A percentile compares a stretch with the other conserved stretches of the same genome.
phyloP scores from a whole-genome alignment of 2,888 invertebrate genomes.

The Ectemnius lituratus region DNA sequence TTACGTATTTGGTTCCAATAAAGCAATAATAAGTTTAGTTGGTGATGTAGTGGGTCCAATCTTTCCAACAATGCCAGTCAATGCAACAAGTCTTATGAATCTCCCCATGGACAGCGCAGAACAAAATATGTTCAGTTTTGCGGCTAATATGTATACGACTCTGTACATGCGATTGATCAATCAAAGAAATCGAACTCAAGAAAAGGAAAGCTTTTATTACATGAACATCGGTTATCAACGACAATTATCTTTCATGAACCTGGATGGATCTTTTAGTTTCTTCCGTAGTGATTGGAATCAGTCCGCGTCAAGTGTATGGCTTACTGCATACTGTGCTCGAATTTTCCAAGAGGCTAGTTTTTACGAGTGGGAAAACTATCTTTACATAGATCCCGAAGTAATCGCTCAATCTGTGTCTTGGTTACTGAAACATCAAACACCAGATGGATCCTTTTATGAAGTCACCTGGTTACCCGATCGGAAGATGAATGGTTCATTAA shows the following conservation, averaged over 20 bases:
- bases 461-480: slow-evolving; percentile 92
- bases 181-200: slow-evolving; percentile 90
- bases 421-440: slow-evolving; percentile 91
- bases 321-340: slow-evolving; percentile 94
- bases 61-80: slow-evolving; percentile 95
- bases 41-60: slow-evolving; percentile 96
- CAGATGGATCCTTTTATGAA: slow-evolving; percentile 93
- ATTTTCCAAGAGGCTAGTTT: slow-evolving; percentile 95
- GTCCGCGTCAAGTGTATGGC: slow-evolving; percentile 92
- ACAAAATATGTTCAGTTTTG: slow-evolving; percentile 98
- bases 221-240: slow-evolving; percentile 95
- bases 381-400: slow-evolving; percentile 94
- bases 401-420: slow-evolving; percentile 92
- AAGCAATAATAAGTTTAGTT: slow-evolving; percentile 88
- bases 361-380: slow-evolving; percentile 97
- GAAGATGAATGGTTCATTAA: slow-evolving; percentile 88
- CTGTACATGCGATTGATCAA: slow-evolving; percentile 94
- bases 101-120: slow-evolving; percentile 95
- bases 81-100: slow-evolving; percentile 88
- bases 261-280: slow-evolving; percentile 93
- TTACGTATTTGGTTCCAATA: slow-evolving; percentile 96
- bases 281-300: slow-evolving; percentile 97
- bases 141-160: slow-evolving; percentile 94
- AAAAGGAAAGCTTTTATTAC: slow-evolving; percentile 89
- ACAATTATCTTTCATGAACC: slow-evolving; percentile 93